Percentiles rank a stretch among this genome's conserved stretches.
Conservation (phyloP, 1,140 invertebrate species). For the Drosophila eugracilis region DNA sequence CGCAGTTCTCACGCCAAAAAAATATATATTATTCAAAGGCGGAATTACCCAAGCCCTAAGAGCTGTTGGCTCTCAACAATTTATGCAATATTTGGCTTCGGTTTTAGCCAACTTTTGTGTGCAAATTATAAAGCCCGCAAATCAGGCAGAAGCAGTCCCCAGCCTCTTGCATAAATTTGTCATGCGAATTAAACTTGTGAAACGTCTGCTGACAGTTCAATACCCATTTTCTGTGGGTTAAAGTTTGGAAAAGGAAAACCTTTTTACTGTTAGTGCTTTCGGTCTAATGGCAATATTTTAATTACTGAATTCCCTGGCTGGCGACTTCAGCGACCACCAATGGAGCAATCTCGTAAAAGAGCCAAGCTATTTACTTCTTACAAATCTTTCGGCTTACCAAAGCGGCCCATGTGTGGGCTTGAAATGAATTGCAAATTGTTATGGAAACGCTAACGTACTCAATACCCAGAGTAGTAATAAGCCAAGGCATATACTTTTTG, state of each 20-base stretch:
- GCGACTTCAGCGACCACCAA: constrained; percentile 19
- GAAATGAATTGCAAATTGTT: constrained; percentile 48
- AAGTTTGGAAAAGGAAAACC: too few species aligned
- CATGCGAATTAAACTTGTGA: constrained; percentile 71
- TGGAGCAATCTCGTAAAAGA: constrained; percentile 16
- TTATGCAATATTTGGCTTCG: constrained; percentile 50
- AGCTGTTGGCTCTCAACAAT: constrained; percentile 10
- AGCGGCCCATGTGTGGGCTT: constrained; percentile 32
- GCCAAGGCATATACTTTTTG: constrained; percentile 7
- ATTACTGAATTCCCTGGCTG: constrained; percentile 8
- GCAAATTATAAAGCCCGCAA: constrained; percentile 41
- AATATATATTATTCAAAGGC: constrained; percentile 70
- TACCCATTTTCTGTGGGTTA: constrained; percentile 18
- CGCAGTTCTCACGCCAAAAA: constrained; percentile 65
- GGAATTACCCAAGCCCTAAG: constrained; percentile 60
- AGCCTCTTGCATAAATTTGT: constrained; percentile 57
- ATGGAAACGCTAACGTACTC: constrained; percentile 47
- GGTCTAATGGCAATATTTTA: neutral
- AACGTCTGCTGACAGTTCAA: constrained; percentile 60
- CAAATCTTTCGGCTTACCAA: constrained; percentile 17
- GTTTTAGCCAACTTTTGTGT: constrained; percentile 56
- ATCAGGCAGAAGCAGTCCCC: constrained; percentile 15
- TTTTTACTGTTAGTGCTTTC: too few species aligned
- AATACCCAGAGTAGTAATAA: constrained; percentile 30
- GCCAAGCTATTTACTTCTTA: constrained; percentile 17